Evolutionary conservation across 2,888 invertebrate genomes (phyloP), one percentile per base, ranked within the genome.

Genomic region (Rhingia campestris): DNA sequence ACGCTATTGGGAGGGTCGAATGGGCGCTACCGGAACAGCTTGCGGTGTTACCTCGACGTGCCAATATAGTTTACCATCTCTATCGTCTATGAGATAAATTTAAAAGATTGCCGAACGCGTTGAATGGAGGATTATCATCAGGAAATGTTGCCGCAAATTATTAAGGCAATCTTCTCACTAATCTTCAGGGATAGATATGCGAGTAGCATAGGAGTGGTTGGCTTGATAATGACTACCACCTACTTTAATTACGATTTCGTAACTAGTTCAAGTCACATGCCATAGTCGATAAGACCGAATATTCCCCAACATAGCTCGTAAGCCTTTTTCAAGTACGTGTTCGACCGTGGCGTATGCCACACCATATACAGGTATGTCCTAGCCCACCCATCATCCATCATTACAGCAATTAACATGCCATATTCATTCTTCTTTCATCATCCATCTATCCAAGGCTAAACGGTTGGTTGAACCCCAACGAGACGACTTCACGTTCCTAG

Each of bases 131-230:
- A 75, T 69, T 69, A 69, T 58, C 58, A 75, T 69, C 75, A 64
- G 75, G 82, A 82, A 82, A 82, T 79, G 73, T 69, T 77, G 67
- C 73, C 77, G 69, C 73, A 77, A 82, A 82, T 77, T 67, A 72
- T 72, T 51, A 72, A 59, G 41, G 41, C 33, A 51, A 33, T 51
- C 14, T 51, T 33, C 10, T 14, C 49, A 14, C 39, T 30, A 22
- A n/a, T 41, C 41, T 41, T 1, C 10, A 10, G 6, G 41, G 7
- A 10, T 45, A 10, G 10, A 10, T 45, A 45, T 6, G 10, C 12
- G 12, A 5, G 6, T 45, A 45, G 6, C n/a, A 45, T 9, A 12
- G 4, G 10, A 45, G 45, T 10, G 10, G 45, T 22, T 22, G 22
- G 22, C 22, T 22, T 39, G 45, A 4, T 12, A 45, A 3, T 12